A percentile compares a stretch with the other conserved stretches of the same genome.
These are phyloP conservation scores for Epizoanthus illoricatus DNA, from an alignment of 92 coral and sea anemone genomes.

Conservation along the genomic window DNA sequence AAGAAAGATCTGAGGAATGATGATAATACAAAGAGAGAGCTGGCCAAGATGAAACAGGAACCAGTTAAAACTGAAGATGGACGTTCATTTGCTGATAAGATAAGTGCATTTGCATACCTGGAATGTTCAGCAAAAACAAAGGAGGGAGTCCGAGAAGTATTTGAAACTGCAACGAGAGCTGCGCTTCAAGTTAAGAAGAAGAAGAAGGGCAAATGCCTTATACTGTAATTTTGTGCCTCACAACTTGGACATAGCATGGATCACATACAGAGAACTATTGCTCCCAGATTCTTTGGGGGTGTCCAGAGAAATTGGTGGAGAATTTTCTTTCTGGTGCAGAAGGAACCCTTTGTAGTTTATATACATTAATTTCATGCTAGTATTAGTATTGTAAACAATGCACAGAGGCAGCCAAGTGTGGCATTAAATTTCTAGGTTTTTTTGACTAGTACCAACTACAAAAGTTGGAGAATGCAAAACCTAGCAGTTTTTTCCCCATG, in stretches of 20 bases:
- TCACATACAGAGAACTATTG: slow-evolving; percentile 1
- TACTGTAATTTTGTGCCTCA: slow-evolving; percentile 64
- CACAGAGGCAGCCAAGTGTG: slow-evolving; percentile 23
- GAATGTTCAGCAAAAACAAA: slow-evolving; percentile 99
- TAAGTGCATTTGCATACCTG: slow-evolving; percentile 78
- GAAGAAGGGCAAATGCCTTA: slow-evolving; percentile 68
- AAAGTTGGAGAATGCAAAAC: slow-evolving; percentile 2
- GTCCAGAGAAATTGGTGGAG: slow-evolving; percentile 3
- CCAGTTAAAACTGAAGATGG: slow-evolving; percentile 93
- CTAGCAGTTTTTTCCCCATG: slow-evolving; percentile 15
- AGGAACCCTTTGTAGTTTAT: slow-evolving; percentile 53
- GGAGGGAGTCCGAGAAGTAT: slow-evolving; percentile 89
- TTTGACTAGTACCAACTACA: not conserved
- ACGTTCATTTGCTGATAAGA: slow-evolving; percentile 70
- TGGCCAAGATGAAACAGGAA: slow-evolving; percentile 94
- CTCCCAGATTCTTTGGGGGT: not conserved
- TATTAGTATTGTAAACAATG: slow-evolving; percentile 56
- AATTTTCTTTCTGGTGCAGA: slow-evolving; percentile 43
- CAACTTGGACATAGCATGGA: not conserved
- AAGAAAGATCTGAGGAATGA: slow-evolving; percentile 96
- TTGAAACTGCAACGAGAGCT: slow-evolving; percentile 88
- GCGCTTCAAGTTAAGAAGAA: slow-evolving; percentile 85
- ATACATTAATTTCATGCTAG: slow-evolving; percentile 61
- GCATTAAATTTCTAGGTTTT: slow-evolving; percentile 20
- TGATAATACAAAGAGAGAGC: slow-evolving; percentile 90